Evolutionary conservation across 2,888 invertebrate genomes (phyloP), one percentile per base, ranked within the genome.

Genomic region (Taenaris catops): DNA sequence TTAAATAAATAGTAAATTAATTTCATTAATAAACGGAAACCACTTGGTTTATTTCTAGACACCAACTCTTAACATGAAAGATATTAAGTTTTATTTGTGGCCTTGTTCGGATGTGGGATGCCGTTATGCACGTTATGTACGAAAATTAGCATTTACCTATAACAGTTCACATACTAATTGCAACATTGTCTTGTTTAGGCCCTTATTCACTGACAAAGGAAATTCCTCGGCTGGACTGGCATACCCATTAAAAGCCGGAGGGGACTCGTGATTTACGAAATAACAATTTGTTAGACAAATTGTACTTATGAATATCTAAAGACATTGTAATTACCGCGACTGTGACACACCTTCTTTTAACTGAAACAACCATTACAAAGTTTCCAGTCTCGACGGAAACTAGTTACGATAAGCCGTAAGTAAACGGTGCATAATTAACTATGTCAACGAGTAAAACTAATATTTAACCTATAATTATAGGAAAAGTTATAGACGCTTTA

Each of bases 211-310:
- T 37, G 32, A 40, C 32, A 35, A 26, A 34, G 31, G 34, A 35
- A 35, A 35, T 27, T 18, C 36, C 25, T 25, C 25, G 4, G 21
- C 35, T 24, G 40, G 18, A 14, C 26, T 32, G 26, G 37, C 39
- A 24, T 26, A 34, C 16, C 39, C 20, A 33, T 33, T 21, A 33
- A 36, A 19, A 35, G 38, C 40, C 40, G 34, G 35, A 25, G 34
- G 44, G 14, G 14, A 8, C 14, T 29, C 37, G 21, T 35, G 28
- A 38, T 40, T 40, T 38, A 38, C 40, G 37, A 34, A 43, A 44
- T 40, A 24, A 23, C 43, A 26, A 35, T 41, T 41, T 41, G 40
- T 44, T 38, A 27, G 33, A 35, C 29, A 35, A 39, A 45, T 42
- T 39, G 25, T 33, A 29, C 33, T 41, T 44, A 33, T 33, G 19